Conservation (phyloP, 1,140 invertebrate species). For the Proales similis region DNA sequence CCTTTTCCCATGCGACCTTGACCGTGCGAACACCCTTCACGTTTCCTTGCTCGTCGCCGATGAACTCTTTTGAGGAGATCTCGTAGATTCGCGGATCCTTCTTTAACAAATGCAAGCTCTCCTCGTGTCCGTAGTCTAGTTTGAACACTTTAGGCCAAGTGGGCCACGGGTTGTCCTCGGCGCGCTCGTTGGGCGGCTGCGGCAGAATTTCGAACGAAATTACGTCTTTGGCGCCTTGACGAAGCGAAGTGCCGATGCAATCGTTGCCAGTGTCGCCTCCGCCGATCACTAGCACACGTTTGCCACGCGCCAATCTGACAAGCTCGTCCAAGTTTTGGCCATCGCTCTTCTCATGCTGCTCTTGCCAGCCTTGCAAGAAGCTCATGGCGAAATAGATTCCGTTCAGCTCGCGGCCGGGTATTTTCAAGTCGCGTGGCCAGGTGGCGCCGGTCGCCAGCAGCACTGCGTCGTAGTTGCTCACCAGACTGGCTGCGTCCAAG, state of each 20-base stretch:
- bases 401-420: conserved; percentile 49
- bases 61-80: conserved; percentile 82
- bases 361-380: conserved; percentile 93
- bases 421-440: conserved; percentile 76
- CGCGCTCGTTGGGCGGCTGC: conserved; percentile 70
- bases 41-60: conserved; percentile 80
- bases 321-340: conserved; percentile 53
- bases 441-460: conserved; percentile 85
- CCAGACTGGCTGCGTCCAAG: conserved; percentile 68
- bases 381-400: conserved; percentile 91
- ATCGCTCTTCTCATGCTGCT: conserved; percentile 64
- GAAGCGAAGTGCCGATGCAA: conserved; percentile 91
- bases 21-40: conserved; percentile 81
- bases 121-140: conserved; percentile 96
- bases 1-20: conserved; percentile 84
- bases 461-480: conserved; percentile 73
- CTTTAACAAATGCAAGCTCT: conserved; percentile 81
- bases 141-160: conserved; percentile 92
- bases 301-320: conserved; percentile 74
- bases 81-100: conserved; percentile 86
- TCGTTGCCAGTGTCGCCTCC: conserved; percentile 99
- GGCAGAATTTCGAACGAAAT: conserved; percentile 95
- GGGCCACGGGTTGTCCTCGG: conserved; percentile 89
- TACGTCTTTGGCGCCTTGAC: conserved; percentile 85
- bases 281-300: conserved; percentile 91